phyloP scores from a whole-genome alignment of 2,113 vertebrate species.

The Cnemophilus loriae region DNA sequence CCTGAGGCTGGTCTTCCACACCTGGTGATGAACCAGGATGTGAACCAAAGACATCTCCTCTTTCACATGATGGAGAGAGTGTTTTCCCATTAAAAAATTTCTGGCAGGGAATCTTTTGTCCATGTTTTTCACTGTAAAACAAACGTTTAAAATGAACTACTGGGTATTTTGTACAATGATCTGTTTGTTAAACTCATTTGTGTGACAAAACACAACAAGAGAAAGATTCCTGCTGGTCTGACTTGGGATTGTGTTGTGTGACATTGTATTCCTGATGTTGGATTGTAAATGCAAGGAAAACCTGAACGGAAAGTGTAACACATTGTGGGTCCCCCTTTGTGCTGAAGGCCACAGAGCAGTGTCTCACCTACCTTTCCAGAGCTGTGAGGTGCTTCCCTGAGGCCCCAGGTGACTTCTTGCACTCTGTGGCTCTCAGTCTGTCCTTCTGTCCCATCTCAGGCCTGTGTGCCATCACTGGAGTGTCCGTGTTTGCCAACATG shows the following conservation, averaged over 20 bases:
- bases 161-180: not conserved
- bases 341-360: not conserved
- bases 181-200: not conserved
- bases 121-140: not conserved
- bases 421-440: not conserved
- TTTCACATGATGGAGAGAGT: accelerated
- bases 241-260: not conserved
- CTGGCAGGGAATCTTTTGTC: not conserved
- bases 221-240: not conserved
- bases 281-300: not conserved
- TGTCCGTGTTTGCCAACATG: constrained; percentile 90
- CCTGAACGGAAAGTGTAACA: not conserved
- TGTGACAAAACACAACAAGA: not conserved
- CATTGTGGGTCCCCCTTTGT: not conserved
- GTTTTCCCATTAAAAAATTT: not conserved
- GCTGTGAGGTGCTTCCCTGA: not conserved
- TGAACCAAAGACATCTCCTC: not conserved
- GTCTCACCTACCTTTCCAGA: not conserved
- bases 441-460: constrained; percentile 61
- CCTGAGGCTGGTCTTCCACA: not conserved
- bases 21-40: not conserved
- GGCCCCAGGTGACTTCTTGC: not conserved
- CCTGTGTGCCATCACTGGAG: constrained; percentile 84
- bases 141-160: not conserved
- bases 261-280: not conserved